Conservation (phyloP, 2,888 invertebrate genomes). For the Ganaspis brasiliensis region DNA sequence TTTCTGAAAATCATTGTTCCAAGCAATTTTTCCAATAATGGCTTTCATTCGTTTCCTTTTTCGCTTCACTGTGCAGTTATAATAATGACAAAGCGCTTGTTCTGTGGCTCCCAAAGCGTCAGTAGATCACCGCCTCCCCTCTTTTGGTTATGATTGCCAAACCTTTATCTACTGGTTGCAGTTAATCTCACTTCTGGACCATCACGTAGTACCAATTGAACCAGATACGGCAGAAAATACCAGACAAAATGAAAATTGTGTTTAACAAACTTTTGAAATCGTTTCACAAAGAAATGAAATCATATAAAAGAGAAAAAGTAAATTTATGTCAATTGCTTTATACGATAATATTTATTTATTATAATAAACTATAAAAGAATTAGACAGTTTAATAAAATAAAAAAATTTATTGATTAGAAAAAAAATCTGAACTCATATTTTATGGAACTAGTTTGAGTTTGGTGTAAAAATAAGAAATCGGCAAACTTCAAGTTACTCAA, state of each 20-base stretch:
- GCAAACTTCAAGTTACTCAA: too few species aligned
- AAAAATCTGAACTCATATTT: too few species aligned
- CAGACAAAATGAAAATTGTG: conserved; percentile 21
- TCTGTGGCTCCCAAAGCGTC: conserved; percentile 22
- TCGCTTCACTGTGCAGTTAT: background rate
- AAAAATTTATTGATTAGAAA: too few species aligned
- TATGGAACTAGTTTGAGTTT: too few species aligned
- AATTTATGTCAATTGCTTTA: too few species aligned
- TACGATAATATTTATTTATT: too few species aligned
- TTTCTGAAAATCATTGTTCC: too few species aligned
- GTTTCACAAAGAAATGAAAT: background rate
- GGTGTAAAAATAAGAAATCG: too few species aligned
- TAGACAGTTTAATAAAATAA: too few species aligned
- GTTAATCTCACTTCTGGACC: conserved; percentile 13
- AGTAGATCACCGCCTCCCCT: conserved; percentile 16
- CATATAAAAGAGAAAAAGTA: too few species aligned
- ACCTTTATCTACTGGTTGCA: conserved; percentile 33
- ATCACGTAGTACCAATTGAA: conserved; percentile 24
- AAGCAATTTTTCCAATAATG: background rate
- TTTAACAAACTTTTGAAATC: background rate
- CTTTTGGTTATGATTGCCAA: conserved; percentile 32
- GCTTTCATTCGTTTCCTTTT: background rate
- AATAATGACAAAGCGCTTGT: conserved; percentile 20
- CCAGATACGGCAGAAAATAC: conserved; percentile 5
- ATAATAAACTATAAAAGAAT: too few species aligned